Percentiles rank a stretch among this genome's conserved stretches.
Conservation (phyloP, 1,140 invertebrate species). For the Brachionus calyciflorus region DNA sequence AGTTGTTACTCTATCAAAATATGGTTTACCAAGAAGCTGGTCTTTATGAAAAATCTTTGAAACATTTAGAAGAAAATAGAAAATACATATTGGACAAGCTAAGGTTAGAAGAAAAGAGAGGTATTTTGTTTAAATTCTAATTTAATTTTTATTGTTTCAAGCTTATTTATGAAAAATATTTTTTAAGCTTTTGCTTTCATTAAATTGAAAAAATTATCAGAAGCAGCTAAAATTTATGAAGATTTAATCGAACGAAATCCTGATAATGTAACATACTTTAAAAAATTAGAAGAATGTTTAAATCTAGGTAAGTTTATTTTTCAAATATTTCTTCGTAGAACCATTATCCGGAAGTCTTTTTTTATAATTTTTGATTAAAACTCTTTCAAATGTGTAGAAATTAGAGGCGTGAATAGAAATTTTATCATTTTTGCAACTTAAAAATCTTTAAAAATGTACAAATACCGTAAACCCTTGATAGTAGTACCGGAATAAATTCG, state of each 20-base stretch:
- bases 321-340: too few species aligned
- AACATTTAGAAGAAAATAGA: constrained; percentile 80
- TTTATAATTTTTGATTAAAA: too few species aligned
- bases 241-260: constrained; percentile 86
- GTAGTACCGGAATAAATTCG: too few species aligned
- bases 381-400: too few species aligned
- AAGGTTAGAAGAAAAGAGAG: constrained; percentile 79
- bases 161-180: too few species aligned
- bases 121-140: background rate
- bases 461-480: too few species aligned
- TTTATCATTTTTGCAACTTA: too few species aligned
- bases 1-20: constrained; percentile 92
- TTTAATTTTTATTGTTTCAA: too few species aligned
- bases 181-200: constrained; percentile 66
- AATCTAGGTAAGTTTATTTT: constrained; percentile 64
- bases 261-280: constrained; percentile 89
- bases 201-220: constrained; percentile 66
- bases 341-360: too few species aligned
- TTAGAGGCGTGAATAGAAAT: too few species aligned
- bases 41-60: constrained; percentile 74
- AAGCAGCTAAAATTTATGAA: constrained; percentile 79
- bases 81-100: constrained; percentile 89
- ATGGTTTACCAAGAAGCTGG: constrained; percentile 90
- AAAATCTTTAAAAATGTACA: too few species aligned
- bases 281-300: constrained; percentile 78